Percentiles rank a stretch among this genome's conserved stretches.
phyloP scores from a whole-genome alignment of 2,888 invertebrate species.

The Lasius platythorax region DNA sequence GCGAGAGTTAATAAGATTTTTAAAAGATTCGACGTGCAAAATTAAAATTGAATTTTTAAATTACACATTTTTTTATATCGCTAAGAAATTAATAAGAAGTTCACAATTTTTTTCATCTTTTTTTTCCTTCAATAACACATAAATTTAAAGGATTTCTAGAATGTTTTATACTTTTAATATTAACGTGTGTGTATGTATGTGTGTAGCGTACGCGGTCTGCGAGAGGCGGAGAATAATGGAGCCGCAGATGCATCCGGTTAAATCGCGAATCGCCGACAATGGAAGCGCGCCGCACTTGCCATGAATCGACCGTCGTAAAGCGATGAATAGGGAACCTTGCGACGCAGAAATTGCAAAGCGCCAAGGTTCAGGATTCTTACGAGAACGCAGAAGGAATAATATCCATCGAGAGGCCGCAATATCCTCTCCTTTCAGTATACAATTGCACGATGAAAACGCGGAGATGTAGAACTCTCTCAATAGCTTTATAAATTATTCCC shows the following conservation, averaged over 20 bases:
- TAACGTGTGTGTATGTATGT: neutral
- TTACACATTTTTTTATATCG: neutral
- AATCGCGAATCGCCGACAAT: conserved; percentile 24
- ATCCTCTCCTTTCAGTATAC: neutral
- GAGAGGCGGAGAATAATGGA: conserved; percentile 30
- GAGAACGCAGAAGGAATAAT: neutral
- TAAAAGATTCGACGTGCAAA: neutral
- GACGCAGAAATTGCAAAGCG: conserved; percentile 27
- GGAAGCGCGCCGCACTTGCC: neutral
- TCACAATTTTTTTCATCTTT: neutral
- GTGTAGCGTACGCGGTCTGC: neutral
- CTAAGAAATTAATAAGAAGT: neutral
- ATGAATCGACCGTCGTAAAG: conserved; percentile 10
- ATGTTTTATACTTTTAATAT: conserved; percentile 4
- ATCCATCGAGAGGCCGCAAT: neutral
- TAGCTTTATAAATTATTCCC: neutral
- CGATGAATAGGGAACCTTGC: conserved; percentile 16
- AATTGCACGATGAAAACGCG: neutral
- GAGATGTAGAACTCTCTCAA: neutral
- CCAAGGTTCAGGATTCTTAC: neutral
- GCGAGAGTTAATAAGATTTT: neutral
- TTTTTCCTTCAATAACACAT: neutral
- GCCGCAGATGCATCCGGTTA: conserved; percentile 48
- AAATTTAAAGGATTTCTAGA: neutral
- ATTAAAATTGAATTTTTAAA: neutral